Conservation (phyloP, 1,140 invertebrate species). For the Oppia nitens region DNA sequence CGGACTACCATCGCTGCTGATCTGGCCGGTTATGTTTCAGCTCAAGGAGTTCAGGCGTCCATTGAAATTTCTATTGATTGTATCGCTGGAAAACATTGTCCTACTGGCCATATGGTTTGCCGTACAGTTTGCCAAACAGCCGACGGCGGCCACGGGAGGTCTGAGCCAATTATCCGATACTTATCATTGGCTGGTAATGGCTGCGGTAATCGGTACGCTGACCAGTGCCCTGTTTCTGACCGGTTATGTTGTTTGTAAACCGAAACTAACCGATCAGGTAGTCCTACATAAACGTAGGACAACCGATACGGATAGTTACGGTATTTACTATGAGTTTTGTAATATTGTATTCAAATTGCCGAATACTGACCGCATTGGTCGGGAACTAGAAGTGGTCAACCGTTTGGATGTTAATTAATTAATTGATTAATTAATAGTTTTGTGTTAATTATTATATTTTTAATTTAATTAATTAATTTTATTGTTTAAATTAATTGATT, state of each 20-base stretch:
- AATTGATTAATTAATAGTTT: too few relatives aligned
- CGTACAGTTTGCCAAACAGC: not conserved
- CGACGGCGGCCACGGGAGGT: not conserved
- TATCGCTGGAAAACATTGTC: slow-evolving; percentile 19
- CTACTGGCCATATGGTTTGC: slow-evolving; percentile 17
- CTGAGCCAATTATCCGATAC: not conserved
- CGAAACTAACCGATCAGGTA: slow-evolving; percentile 22
- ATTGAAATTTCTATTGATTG: slow-evolving; percentile 19
- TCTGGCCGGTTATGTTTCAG: slow-evolving; percentile 25
- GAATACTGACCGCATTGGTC: slow-evolving; percentile 13
- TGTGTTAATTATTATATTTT: too few relatives aligned
- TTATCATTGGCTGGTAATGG: not conserved
- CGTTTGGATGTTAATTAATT: too few relatives aligned
- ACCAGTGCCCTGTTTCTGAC: slow-evolving; percentile 19
- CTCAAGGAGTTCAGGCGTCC: slow-evolving; percentile 21
- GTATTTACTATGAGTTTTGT: slow-evolving; percentile 25
- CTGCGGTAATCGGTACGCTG: slow-evolving; percentile 9
- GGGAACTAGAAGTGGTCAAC: slow-evolving; percentile 7
- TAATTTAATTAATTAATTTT: too few relatives aligned
- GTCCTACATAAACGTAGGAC: slow-evolving; percentile 21
- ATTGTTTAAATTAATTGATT: too few relatives aligned
- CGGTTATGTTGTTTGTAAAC: slow-evolving; percentile 22
- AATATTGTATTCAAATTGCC: slow-evolving; percentile 22
- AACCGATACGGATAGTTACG: slow-evolving; percentile 12
- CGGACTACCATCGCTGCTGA: slow-evolving; percentile 23